Percentiles rank a stretch among this genome's conserved stretches.
Conservation (phyloP, 2,797 vertebrate species). For the Notamacropus eugenii region DNA sequence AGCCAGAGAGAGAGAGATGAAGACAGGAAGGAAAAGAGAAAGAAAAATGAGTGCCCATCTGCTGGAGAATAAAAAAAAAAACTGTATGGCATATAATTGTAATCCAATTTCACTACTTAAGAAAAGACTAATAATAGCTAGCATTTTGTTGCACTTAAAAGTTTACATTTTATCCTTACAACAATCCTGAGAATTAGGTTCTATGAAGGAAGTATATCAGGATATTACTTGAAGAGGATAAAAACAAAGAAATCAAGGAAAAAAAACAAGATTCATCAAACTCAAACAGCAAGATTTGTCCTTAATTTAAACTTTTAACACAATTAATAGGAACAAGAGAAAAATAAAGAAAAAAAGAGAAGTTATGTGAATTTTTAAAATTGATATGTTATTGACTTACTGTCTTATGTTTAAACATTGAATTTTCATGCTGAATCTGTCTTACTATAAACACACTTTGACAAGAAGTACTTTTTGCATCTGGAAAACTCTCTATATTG, state of each 20-base stretch:
- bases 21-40: too few species aligned
- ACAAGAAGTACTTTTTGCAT: background rate
- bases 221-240: background rate
- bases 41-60: background rate
- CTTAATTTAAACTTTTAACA: background rate
- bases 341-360: slow-evolving; percentile 1
- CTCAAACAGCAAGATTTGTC: slow-evolving; percentile 23
- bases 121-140: background rate
- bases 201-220: background rate
- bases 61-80: background rate
- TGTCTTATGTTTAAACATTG: background rate
- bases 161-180: background rate
- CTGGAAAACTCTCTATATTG: background rate
- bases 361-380: background rate
- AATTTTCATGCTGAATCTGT: background rate
- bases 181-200: background rate
- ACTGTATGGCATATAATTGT: background rate
- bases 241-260: background rate
- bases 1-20: too few species aligned
- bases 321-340: background rate
- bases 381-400: background rate
- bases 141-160: background rate
- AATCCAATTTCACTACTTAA: background rate
- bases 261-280: background rate
- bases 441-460: slow-evolving; percentile 2